These are phyloP conservation scores for Malachius bipustulatus DNA, from an alignment of 2,888 invertebrate species.

Conservation along the genomic window DNA sequence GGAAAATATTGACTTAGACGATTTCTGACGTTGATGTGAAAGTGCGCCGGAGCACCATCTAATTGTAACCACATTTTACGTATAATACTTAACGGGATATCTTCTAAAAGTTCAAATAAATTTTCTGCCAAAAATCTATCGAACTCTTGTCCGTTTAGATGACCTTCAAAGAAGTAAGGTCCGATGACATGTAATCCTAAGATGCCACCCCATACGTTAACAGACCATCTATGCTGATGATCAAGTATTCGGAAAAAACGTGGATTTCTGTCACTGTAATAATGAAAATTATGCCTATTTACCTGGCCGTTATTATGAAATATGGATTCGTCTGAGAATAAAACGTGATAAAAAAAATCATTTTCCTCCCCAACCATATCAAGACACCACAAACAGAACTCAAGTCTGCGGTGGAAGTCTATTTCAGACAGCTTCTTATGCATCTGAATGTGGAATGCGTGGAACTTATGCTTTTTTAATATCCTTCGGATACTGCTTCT, in stretches of 20 bases:
- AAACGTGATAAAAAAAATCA: background rate
- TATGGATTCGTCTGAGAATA: background rate
- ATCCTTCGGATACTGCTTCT: background rate
- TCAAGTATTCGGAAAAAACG: background rate
- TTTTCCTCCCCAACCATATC: background rate
- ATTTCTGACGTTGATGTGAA: background rate
- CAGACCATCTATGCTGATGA: background rate
- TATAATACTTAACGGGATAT: background rate
- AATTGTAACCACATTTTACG: background rate
- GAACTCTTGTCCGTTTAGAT: background rate
- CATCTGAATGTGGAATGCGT: background rate
- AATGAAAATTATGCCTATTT: background rate
- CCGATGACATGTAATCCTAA: background rate
- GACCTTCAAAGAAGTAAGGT: background rate
- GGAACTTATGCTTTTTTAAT: background rate
- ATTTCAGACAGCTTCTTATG: background rate
- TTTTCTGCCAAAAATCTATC: background rate
- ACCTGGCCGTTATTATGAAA: background rate
- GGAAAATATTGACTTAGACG: conserved; percentile 1
- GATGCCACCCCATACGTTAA: background rate
- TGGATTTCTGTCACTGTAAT: background rate
- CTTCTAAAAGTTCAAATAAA: background rate
- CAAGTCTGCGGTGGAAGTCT: background rate
- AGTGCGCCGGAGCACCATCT: conserved; percentile 1
- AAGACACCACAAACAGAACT: background rate